Evolutionary conservation across 2,797 vertebrate species (phyloP).

Genomic region (Pteropus rufus): DNA sequence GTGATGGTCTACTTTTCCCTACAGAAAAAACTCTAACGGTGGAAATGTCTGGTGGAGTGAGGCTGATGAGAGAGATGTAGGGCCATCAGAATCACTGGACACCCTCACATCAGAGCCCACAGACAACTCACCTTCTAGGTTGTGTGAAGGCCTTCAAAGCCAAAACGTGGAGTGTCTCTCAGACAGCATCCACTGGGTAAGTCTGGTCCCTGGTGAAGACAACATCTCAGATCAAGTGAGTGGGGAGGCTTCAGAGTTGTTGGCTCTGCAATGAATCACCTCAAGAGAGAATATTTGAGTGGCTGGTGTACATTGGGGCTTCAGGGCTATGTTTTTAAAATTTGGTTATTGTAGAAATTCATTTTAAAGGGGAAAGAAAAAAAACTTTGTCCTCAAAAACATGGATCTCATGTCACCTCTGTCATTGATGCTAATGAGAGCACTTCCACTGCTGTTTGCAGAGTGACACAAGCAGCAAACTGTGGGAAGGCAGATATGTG

Average conservation of each 20-base stretch:
- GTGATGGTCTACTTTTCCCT: neutral
- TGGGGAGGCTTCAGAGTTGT: neutral
- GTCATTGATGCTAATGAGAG: neutral
- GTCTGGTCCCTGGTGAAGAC: neutral
- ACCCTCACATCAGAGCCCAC: neutral
- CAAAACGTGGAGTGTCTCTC: neutral
- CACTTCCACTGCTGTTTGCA: neutral
- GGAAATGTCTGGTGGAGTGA: neutral
- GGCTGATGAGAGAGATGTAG: neutral
- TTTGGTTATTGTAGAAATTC: neutral
- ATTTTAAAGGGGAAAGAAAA: neutral
- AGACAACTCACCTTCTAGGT: neutral
- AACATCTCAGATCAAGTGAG: neutral
- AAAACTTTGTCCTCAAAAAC: neutral
- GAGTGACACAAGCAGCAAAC: neutral
- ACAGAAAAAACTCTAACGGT: neutral
- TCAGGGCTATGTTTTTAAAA: neutral
- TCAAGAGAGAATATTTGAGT: neutral
- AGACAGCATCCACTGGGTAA: neutral
- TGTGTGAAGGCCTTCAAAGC: neutral
- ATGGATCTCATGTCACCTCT: neutral
- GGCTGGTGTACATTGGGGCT: rapidly evolving
- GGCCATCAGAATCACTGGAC: neutral
- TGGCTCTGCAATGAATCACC: neutral
- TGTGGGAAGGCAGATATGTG: neutral